These are phyloP conservation scores for rabbit (Oryctolagus cuniculus) DNA, from an alignment of 2,113 vertebrate species.

Conservation along the genomic window DNA sequence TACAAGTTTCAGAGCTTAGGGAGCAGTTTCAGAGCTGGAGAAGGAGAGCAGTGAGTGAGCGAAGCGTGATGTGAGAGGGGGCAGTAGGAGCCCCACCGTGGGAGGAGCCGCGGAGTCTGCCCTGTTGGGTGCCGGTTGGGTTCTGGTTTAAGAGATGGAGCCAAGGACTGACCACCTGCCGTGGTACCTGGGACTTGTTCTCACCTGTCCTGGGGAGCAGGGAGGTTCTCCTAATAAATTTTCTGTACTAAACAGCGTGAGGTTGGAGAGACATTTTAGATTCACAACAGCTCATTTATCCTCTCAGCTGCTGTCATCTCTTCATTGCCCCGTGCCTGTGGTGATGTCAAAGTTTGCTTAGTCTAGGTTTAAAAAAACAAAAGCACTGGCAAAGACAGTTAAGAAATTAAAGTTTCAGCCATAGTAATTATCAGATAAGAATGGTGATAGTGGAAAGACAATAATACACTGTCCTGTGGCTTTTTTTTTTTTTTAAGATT, in stretches of 20 bases:
- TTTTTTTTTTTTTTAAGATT: too few relatives aligned
- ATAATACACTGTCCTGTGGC: not conserved
- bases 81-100: rapidly evolving
- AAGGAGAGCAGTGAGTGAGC: not conserved
- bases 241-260: not conserved
- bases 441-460: not conserved
- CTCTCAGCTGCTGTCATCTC: not conserved
- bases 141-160: not conserved
- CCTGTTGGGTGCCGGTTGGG: not conserved
- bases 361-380: not conserved
- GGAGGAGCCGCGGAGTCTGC: not conserved
- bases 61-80: rapidly evolving
- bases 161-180: not conserved
- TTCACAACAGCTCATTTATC: not conserved
- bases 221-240: not conserved
- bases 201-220: not conserved
- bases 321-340: not conserved
- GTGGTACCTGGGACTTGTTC: not conserved
- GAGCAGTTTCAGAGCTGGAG: not conserved
- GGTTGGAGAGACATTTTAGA: not conserved
- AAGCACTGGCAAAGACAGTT: not conserved
- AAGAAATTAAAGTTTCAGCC: not conserved
- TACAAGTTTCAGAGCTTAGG: not conserved
- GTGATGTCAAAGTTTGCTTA: not conserved
- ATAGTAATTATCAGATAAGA: not conserved